Conservation (phyloP, 2,113 vertebrate genomes). For the Nestor notabilis region DNA sequence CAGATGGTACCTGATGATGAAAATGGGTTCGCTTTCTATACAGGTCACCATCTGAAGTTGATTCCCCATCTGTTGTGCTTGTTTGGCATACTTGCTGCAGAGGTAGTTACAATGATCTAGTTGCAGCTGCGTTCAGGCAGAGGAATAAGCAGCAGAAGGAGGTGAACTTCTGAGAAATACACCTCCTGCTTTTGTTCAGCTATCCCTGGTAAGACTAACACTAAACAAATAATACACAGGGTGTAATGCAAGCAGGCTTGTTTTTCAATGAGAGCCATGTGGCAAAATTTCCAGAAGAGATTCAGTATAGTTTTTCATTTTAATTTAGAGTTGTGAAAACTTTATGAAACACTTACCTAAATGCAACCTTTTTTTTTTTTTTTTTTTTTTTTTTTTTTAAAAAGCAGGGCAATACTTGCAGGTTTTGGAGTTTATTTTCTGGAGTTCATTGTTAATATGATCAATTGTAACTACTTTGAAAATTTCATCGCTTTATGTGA, state of each 20-base stretch:
- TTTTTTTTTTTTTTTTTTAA: neutral
- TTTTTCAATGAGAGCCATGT: neutral
- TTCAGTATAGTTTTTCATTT: neutral
- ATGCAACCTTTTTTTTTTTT: neutral
- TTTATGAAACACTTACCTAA: neutral
- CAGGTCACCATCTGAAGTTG: neutral
- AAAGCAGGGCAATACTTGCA: neutral
- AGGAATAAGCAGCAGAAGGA: neutral
- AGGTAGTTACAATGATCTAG: neutral
- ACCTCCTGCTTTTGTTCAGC: neutral
- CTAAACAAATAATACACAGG: neutral
- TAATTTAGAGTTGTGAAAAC: neutral
- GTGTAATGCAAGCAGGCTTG: neutral
- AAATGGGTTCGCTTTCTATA: neutral
- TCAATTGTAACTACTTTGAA: neutral
- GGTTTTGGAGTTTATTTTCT: neutral
- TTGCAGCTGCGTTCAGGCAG: neutral
- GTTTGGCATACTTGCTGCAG: neutral
- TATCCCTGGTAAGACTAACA: neutral
- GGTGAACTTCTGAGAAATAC: constrained; percentile 6
- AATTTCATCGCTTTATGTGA: neutral
- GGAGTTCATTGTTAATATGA: neutral
- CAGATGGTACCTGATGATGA: neutral
- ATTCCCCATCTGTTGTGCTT: neutral
- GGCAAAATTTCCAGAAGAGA: neutral